Evolutionary conservation across 2,888 invertebrate species (phyloP).

Genomic region (Hetaerina titia): DNA sequence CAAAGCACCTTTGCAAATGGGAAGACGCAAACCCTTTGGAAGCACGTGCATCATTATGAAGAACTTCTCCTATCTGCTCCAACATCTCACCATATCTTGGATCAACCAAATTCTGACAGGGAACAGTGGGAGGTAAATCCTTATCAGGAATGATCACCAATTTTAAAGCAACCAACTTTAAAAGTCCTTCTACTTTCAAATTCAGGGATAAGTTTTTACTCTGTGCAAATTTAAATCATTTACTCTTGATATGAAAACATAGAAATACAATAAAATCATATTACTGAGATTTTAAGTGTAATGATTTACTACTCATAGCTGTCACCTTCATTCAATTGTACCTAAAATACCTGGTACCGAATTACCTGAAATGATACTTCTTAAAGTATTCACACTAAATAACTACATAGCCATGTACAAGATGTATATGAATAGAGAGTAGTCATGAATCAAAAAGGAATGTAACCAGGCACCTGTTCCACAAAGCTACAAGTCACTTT

Average conservation of each 20-base stretch:
- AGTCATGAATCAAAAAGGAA: no score
- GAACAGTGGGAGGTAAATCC: not conserved
- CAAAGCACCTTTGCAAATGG: conserved; percentile 85
- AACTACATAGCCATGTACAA: no score
- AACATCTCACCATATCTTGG: conserved; percentile 78
- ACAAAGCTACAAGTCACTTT: no score
- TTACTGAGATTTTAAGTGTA: not conserved
- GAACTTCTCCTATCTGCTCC: conserved; percentile 78
- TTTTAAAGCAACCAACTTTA: no score
- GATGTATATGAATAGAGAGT: no score
- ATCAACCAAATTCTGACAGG: conserved; percentile 74
- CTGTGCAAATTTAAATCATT: not conserved
- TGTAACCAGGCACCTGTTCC: no score
- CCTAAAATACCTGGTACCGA: no score
- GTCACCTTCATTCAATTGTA: not conserved
- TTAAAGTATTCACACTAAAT: no score
- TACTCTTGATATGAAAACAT: not conserved
- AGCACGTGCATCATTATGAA: conserved; percentile 80
- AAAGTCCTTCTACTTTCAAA: no score
- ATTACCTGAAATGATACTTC: no score
- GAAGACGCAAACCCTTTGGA: conserved; percentile 79
- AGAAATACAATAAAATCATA: not conserved
- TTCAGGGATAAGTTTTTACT: no score
- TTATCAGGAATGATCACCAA: not conserved
- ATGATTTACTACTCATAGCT: not conserved